These are phyloP conservation scores for Gnathonemus longibarbis DNA, from an alignment of 2,113 vertebrate genomes.

Conservation along the genomic window DNA sequence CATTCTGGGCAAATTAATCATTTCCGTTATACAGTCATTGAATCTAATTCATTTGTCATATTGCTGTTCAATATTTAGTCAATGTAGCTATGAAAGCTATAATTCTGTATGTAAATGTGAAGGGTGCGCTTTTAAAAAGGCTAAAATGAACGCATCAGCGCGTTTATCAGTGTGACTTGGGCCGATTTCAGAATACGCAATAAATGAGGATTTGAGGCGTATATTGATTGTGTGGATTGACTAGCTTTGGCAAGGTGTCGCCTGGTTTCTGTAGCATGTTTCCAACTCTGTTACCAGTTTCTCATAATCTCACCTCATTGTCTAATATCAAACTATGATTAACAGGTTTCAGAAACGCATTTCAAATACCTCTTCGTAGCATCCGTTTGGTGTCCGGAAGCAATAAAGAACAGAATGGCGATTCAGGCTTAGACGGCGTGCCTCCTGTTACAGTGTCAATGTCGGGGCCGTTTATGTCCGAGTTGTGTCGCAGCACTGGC, in stretches of 20 bases:
- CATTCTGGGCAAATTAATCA: not conserved
- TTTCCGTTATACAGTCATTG: not conserved
- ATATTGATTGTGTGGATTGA: not conserved
- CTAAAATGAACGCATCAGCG: not conserved
- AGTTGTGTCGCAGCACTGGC: not conserved
- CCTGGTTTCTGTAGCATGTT: not conserved
- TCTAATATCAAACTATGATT: not conserved
- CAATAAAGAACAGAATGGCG: slow-evolving; percentile 57
- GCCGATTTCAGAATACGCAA: not conserved
- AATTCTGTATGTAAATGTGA: not conserved
- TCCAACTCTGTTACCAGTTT: not conserved
- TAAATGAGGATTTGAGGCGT: not conserved
- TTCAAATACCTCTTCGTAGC: slow-evolving; percentile 41
- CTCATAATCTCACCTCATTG: not conserved
- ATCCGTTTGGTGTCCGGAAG: slow-evolving; percentile 47
- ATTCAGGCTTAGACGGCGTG: slow-evolving; percentile 50
- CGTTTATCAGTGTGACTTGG: not conserved
- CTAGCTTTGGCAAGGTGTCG: not conserved
- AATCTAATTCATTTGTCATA: not conserved
- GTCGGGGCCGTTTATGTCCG: not conserved
- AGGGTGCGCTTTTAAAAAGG: not conserved
- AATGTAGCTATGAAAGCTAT: not conserved
- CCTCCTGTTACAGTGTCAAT: slow-evolving; percentile 33
- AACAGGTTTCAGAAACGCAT: slow-evolving; percentile 18
- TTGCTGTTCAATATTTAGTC: not conserved